Evolutionary conservation across 2,888 invertebrate species (phyloP).

Genomic region (Drosophila emarginata): DNA sequence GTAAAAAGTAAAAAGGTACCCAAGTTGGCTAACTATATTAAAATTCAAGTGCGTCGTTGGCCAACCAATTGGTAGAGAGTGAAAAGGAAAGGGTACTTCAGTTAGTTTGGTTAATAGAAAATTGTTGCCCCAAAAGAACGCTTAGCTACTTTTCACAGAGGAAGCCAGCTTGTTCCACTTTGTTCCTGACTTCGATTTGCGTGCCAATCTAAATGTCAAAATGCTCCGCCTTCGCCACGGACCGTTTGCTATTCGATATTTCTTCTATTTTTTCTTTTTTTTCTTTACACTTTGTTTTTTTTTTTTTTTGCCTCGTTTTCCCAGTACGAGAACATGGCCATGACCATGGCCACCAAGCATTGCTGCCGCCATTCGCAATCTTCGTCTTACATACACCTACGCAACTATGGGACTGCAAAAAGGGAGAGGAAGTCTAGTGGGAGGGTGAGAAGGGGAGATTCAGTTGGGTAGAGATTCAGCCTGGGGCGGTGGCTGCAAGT

Average conservation of each 20-base stretch:
- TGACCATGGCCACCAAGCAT: conserved; percentile 11
- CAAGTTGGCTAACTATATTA: background rate
- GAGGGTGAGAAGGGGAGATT: background rate
- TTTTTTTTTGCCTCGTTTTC: background rate
- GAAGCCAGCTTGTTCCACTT: background rate
- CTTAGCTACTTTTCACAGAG: background rate
- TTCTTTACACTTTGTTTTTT: background rate
- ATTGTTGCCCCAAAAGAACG: background rate
- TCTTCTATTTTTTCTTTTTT: background rate
- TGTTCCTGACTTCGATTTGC: conserved; percentile 13
- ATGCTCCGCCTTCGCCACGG: background rate
- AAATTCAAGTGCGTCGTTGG: background rate
- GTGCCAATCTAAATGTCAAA: conserved; percentile 14
- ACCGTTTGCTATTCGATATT: background rate
- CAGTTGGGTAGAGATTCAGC: background rate
- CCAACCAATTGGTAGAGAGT: background rate
- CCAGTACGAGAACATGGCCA: background rate
- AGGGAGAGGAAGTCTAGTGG: background rate
- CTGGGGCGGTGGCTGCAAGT: conserved; percentile 15
- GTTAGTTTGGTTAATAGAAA: background rate
- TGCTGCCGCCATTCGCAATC: conserved; percentile 5
- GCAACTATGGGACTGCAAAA: background rate
- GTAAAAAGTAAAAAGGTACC: too few species aligned
- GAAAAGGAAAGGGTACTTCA: background rate
- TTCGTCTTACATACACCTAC: conserved; percentile 1